Evolutionary conservation across 2,797 vertebrate species (phyloP).

Genomic region (Etheostoma nigrum): DNA sequence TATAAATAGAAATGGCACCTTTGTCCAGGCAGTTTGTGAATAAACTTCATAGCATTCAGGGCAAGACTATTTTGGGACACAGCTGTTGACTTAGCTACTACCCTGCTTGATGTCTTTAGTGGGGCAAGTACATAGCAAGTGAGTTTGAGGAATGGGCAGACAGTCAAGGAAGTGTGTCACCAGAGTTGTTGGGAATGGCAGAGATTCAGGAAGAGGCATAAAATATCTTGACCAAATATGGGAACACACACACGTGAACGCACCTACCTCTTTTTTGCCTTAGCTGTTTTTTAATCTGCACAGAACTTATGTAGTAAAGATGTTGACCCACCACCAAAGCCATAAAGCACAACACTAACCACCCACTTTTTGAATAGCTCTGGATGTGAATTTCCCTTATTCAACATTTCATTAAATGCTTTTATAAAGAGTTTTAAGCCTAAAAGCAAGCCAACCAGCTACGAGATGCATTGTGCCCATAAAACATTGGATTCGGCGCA

Average conservation of each 20-base stretch:
- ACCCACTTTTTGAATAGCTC: no score
- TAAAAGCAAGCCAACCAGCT: no score
- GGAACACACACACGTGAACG: slow-evolving; percentile 29
- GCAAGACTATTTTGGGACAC: slow-evolving; percentile 12
- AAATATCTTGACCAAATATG: slow-evolving; percentile 76
- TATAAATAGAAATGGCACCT: neutral
- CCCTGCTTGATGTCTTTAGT: slow-evolving; percentile 21
- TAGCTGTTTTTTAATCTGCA: neutral
- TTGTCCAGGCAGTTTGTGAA: neutral
- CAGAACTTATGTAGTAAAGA: slow-evolving; percentile 28
- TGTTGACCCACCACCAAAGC: neutral
- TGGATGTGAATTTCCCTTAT: no score
- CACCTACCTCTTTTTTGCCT: neutral
- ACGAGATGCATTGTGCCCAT: no score
- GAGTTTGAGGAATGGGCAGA: slow-evolving; percentile 17
- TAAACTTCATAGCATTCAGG: neutral
- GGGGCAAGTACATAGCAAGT: slow-evolving; percentile 1
- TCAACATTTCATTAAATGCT: no score
- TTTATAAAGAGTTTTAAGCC: no score
- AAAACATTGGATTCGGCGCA: no score
- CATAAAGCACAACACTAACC: neutral
- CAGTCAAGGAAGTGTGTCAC: slow-evolving; percentile 55
- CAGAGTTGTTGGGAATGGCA: slow-evolving; percentile 28
- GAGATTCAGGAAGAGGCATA: slow-evolving; percentile 37
- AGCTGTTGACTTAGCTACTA: slow-evolving; percentile 32